Evolutionary conservation across 1,140 invertebrate genomes (phyloP).

Genomic region (Whitmania pigra): DNA sequence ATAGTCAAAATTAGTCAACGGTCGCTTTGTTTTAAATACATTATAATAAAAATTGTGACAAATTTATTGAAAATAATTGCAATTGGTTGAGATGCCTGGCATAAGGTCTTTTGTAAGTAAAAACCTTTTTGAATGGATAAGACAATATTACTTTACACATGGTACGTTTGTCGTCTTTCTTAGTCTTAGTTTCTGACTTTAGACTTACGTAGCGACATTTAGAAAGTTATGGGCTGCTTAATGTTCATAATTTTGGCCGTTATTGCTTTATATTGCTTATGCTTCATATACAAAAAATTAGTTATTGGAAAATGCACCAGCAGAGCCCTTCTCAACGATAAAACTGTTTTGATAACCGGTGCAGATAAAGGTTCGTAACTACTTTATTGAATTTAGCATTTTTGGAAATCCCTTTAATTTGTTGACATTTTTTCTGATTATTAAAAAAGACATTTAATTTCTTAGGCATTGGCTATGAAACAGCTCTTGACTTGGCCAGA

Average conservation of each 20-base stretch:
- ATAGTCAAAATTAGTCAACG: too few species aligned
- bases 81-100: not conserved
- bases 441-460: constrained; percentile 6
- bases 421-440: not conserved
- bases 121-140: not conserved
- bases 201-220: not conserved
- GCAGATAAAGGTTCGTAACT: constrained; percentile 58
- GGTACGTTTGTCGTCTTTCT: constrained; percentile 28
- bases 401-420: constrained; percentile 2
- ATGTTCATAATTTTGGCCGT: too few species aligned
- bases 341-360: constrained; percentile 75
- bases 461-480: constrained; percentile 37
- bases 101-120: not conserved
- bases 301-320: constrained; percentile 30
- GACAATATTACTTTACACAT: not conserved
- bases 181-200: constrained; percentile 15
- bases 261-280: not conserved
- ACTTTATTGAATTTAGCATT: not conserved
- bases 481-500: constrained; percentile 34
- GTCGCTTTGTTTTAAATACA: too few species aligned
- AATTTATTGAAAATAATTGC: not conserved
- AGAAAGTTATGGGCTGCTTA: too few species aligned
- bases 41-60: constrained; percentile 9
- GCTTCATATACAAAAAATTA: constrained; percentile 26
- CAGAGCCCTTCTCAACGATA: constrained; percentile 47